Base-by-base conservation (phyloP, 2,113 vertebrate genomes). In the Columba livia region DNA sequence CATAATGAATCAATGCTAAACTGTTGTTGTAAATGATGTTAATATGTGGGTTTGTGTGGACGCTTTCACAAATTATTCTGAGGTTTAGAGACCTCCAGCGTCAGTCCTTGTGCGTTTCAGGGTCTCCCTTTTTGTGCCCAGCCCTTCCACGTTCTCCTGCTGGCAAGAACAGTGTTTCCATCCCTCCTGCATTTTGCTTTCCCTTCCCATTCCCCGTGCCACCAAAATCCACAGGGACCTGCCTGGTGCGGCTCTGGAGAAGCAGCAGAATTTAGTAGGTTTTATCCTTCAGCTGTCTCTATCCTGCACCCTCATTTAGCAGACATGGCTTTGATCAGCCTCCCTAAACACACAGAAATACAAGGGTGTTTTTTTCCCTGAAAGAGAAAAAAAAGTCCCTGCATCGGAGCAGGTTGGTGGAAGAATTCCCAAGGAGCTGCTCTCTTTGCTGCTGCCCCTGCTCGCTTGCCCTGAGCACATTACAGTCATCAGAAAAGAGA, bases 291-390 rank as follows among this genome's bases (percentile, higher is more conserved):
- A 7, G 20, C 44, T 17, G 18, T 12, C 70, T 13, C 64, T 51
- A 62, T 51, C 81, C 19, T 3, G 34, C 48, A 21, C 19, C 42
- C n/a, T 14, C 4, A 0, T 13, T 34, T 16, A 5, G 24, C 1
- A 17, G n/a, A 3, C 11, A 2, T 6, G 26, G 62, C 11, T 79
- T 40, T 84, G 79, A 34, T 61, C 42, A 9, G 64, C 32, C 82
- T 34, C 75, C 6, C 29, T 53, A 25, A 61, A 17, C 18, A 11
- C 20, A 23, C 34, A 6, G 40, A 71, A 72, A 50, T 54, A 34
- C 57, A 84, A 53, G 56, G 48, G 24, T 66, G 56, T 5, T 77
- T 86, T 93, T 86, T 90, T 38, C 38, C 40, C 44, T 51, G 58
- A 84, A 87, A 79, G 13, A 65, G 29, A 2, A 50, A 32, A 47